Conservation (phyloP, 1,140 invertebrate species). For the Argopecten irradians region DNA sequence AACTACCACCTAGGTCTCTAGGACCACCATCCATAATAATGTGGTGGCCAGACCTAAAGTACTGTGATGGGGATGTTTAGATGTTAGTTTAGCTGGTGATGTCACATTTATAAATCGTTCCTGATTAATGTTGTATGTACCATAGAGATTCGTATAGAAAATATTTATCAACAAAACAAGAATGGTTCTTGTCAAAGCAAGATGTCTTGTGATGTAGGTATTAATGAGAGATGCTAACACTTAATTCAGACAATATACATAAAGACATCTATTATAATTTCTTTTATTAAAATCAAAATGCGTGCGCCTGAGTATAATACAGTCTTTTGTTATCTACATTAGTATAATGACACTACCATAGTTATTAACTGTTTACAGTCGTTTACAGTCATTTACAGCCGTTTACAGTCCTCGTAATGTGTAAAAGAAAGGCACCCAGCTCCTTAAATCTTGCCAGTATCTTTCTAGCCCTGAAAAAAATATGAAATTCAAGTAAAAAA, state of each 20-base stretch:
- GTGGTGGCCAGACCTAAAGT: not conserved
- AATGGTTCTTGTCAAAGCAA: too few relatives aligned
- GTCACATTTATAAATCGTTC: not conserved
- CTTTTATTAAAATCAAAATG: too few relatives aligned
- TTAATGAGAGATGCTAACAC: too few relatives aligned
- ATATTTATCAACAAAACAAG: not conserved
- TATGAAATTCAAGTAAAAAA: not conserved
- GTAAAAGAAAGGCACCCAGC: not conserved
- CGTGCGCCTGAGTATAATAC: too few relatives aligned
- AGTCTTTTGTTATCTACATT: too few relatives aligned
- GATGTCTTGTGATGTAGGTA: too few relatives aligned
- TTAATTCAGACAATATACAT: too few relatives aligned
- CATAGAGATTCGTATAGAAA: not conserved
- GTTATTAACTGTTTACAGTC: too few relatives aligned
- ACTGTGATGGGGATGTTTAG: not conserved
- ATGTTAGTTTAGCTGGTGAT: not conserved
- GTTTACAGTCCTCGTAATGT: not conserved
- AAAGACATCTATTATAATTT: too few relatives aligned
- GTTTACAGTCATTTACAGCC: not conserved
- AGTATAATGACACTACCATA: too few relatives aligned
- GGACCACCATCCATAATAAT: not conserved
- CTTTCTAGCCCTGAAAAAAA: not conserved
- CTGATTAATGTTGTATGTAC: not conserved
- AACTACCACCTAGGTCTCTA: not conserved
- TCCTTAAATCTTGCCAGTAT: not conserved